phyloP scores from a whole-genome alignment of 2,113 vertebrate species.

The Ptychochromis oligacanthus region DNA sequence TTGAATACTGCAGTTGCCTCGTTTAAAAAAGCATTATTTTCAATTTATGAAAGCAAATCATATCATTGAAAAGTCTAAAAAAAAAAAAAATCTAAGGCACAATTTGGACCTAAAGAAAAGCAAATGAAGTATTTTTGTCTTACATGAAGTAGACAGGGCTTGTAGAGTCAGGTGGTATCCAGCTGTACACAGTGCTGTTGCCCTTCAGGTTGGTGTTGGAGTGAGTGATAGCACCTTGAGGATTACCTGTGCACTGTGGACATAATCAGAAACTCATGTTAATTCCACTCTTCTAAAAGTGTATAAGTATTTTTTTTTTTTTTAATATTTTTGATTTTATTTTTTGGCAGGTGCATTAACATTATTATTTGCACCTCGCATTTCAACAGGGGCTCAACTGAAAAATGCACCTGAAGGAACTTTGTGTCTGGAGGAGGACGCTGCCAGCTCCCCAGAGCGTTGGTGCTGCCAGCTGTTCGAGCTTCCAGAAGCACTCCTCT shows the following conservation, averaged over 20 bases:
- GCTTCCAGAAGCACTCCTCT: constrained; percentile 73
- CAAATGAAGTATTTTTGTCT: background rate
- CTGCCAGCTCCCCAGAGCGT: constrained; percentile 71
- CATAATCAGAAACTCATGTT: background rate
- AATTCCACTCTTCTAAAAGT: background rate
- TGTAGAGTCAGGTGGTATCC: constrained; percentile 12
- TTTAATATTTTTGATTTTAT: background rate
- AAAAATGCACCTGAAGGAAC: constrained; percentile 57
- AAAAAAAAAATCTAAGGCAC: background rate
- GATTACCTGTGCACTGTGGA: constrained; percentile 42
- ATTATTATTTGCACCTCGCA: background rate
- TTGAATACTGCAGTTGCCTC: background rate
- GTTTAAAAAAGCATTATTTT: background rate
- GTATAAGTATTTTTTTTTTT: background rate
- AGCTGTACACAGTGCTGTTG: constrained; percentile 55
- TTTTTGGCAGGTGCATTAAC: background rate
- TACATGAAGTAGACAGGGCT: constrained; percentile 53
- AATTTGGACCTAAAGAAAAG: background rate
- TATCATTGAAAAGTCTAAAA: background rate
- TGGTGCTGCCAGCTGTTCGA: constrained; percentile 21
- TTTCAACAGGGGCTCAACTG: background rate
- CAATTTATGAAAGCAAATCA: background rate
- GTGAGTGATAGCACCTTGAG: constrained; percentile 51
- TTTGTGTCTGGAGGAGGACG: constrained; percentile 67
- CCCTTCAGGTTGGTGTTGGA: constrained; percentile 63